These are phyloP conservation scores for Numida meleagris DNA, from an alignment of 2,113 vertebrate genomes.

Conservation along the genomic window DNA sequence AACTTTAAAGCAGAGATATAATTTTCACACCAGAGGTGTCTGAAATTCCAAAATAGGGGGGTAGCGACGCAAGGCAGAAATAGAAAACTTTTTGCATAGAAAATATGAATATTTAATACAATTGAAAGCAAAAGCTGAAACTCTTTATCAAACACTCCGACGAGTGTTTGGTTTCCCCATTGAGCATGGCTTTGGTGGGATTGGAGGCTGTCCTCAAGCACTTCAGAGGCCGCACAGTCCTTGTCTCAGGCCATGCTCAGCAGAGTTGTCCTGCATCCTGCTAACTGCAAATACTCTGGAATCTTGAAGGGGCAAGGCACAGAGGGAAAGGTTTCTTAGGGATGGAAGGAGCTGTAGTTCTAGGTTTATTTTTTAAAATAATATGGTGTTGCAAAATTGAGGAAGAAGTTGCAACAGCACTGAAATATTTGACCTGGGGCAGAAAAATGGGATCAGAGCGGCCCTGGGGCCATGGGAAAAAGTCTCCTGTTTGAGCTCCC, in stretches of 20 bases:
- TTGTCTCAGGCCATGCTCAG: not conserved
- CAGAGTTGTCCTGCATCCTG: not conserved
- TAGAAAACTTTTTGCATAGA: not conserved
- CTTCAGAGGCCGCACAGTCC: not conserved
- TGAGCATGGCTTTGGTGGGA: not conserved
- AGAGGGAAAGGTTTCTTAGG: not conserved
- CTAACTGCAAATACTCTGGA: not conserved
- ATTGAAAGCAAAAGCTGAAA: not conserved
- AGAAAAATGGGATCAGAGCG: not conserved
- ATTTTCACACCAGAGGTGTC: constrained; percentile 38
- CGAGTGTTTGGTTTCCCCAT: not conserved
- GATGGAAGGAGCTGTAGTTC: not conserved
- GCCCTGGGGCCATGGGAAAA: not conserved
- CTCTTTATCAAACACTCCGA: not conserved
- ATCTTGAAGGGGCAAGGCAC: not conserved
- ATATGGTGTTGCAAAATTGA: not conserved
- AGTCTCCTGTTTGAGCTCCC: not conserved
- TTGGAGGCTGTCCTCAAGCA: not conserved
- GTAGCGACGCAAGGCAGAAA: not conserved
- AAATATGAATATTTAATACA: not conserved
- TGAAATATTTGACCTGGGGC: not conserved
- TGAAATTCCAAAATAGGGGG: not conserved
- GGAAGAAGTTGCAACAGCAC: not conserved
- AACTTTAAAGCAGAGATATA: not conserved
- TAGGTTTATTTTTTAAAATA: not conserved